These are phyloP conservation scores for Sclerodermus sp. DNA, from an alignment of 2,888 invertebrate genomes.

Conservation along the genomic window DNA sequence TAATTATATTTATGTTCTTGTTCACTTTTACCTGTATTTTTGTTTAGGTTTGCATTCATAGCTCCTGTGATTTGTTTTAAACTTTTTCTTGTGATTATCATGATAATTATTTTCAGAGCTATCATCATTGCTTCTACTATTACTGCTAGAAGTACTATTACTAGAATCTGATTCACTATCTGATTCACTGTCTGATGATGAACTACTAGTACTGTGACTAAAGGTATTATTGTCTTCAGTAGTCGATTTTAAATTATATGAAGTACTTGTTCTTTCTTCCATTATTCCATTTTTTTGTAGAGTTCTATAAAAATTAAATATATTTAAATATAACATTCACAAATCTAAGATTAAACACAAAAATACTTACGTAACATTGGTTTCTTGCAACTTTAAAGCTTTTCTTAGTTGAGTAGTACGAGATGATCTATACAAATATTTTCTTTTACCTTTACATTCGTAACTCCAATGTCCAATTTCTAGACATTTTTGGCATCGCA, in stretches of 20 bases:
- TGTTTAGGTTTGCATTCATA: too few relatives aligned
- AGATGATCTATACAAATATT: slow-evolving; percentile 81
- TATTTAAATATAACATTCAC: not conserved
- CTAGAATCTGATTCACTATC: slow-evolving; percentile 49
- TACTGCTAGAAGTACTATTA: slow-evolving; percentile 40
- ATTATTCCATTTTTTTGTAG: slow-evolving; percentile 2
- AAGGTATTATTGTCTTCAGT: slow-evolving; percentile 23
- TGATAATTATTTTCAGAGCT: not conserved
- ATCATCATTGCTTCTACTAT: slow-evolving; percentile 7
- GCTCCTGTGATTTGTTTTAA: too few relatives aligned
- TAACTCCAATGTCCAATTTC: slow-evolving; percentile 95
- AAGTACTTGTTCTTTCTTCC: slow-evolving; percentile 16
- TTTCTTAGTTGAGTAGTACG: slow-evolving; percentile 80
- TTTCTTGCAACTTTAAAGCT: slow-evolving; percentile 61
- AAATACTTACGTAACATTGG: slow-evolving; percentile 40
- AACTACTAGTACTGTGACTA: slow-evolving; percentile 40
- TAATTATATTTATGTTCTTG: too few relatives aligned
- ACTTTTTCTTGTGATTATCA: too few relatives aligned
- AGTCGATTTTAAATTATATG: slow-evolving; percentile 37
- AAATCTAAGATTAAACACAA: slow-evolving; percentile 1
- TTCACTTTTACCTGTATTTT: too few relatives aligned
- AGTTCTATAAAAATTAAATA: slow-evolving; percentile 23
- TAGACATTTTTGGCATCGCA: slow-evolving; percentile 89
- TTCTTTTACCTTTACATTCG: slow-evolving; percentile 88
- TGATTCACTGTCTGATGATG: too few relatives aligned